Base-by-base conservation (phyloP, 2,888 invertebrate species). In the Lysandra bellargus region DNA sequence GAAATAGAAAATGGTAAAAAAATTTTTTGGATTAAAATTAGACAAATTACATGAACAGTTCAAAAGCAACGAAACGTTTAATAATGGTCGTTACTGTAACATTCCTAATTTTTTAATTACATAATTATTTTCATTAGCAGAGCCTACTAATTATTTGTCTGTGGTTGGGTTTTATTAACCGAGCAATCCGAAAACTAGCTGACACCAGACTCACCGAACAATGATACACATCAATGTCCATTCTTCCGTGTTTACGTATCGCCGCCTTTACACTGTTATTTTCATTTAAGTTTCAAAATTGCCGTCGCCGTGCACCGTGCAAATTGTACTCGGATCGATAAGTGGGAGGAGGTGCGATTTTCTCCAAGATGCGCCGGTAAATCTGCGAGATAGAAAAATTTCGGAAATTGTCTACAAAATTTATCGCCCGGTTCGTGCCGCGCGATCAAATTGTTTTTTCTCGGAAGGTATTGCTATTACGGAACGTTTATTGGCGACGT, bases 271-370 rank as follows among this genome's bases (percentile, higher is more conserved):
- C 87, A 85, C 86, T 88, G 89, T 91, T 92, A 93, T 94, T 94
- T 93, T 93, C 92, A 94, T 94, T 93, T 94, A 94, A 92, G 89
- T 93, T 93, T 92, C 90, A 91, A 93, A 92, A 93, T 93, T 93
- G 93, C 88, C 89, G 85, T 87, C 87, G 86, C 88, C 86, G 87
- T 90, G 88, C 89, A 88, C 84, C 88, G 91, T 89, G 90, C 92
- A 93, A 93, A 93, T 93, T 94, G 93, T 90, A 89, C 90, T 84
- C 90, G 92, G 92, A 92, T 93, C 93, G 91, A 93, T 94, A 93
- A 93, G 93, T 88, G 90, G 88, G 92, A 91, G 90, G 89, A 92
- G 92, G 92, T 91, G 91, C 88, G 90, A 93, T 92, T 91, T 92
- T 92, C 92, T 91, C 89, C 87, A 87, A 89, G 90, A 92, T 88